These are phyloP conservation scores for Drosophila bocqueti DNA, from an alignment of 1,140 invertebrate species.

Conservation along the genomic window DNA sequence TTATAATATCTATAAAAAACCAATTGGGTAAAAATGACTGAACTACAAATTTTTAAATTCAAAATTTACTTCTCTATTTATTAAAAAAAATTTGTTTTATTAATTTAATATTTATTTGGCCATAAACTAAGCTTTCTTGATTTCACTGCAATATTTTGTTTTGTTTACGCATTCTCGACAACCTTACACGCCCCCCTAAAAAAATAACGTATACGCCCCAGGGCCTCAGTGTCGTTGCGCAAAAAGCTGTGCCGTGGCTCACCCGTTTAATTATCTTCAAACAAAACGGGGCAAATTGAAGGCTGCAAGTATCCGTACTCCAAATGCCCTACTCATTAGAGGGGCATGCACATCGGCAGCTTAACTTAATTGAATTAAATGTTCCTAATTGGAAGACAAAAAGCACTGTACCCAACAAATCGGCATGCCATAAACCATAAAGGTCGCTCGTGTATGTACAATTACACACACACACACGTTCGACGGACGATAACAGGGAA, in stretches of 20 bases:
- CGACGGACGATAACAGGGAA: not conserved
- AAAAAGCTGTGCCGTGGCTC: slow-evolving; percentile 12
- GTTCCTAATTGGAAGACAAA: slow-evolving; percentile 47
- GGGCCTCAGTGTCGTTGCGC: not conserved
- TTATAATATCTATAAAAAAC: too few relatives aligned
- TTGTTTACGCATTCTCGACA: not conserved
- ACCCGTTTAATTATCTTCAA: slow-evolving; percentile 65
- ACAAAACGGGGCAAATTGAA: slow-evolving; percentile 45
- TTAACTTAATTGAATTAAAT: slow-evolving; percentile 68
- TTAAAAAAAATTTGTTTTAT: not conserved
- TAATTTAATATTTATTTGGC: not conserved
- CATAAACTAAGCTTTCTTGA: too few relatives aligned
- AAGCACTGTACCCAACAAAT: slow-evolving; percentile 12
- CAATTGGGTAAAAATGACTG: too few relatives aligned
- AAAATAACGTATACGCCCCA: not conserved
- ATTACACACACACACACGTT: not conserved
- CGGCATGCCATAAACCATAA: slow-evolving; percentile 8
- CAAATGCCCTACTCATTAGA: slow-evolving; percentile 52
- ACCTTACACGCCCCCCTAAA: not conserved
- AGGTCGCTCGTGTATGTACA: not conserved
- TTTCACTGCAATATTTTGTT: not conserved
- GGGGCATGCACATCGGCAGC: slow-evolving; percentile 46
- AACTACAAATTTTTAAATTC: too few relatives aligned
- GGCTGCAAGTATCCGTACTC: slow-evolving; percentile 39
- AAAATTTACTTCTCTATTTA: not conserved